Evolutionary conservation across 2,113 vertebrate species (phyloP).

Genomic region (Danio rerio): DNA sequence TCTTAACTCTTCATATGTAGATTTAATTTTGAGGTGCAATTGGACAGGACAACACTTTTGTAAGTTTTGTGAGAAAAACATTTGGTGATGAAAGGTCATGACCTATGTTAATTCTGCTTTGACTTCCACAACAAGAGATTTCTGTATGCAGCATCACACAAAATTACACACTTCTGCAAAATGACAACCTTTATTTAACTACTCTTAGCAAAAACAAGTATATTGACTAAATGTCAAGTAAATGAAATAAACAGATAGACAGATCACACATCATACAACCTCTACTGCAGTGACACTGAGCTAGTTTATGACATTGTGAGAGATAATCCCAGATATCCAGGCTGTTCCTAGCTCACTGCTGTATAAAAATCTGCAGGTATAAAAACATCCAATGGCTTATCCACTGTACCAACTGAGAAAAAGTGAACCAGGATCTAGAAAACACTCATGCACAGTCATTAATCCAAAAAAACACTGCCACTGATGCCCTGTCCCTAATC

Average conservation of each 20-base stretch:
- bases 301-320: not conserved
- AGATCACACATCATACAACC: not conserved
- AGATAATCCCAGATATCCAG: not conserved
- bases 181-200: not conserved
- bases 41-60: not conserved
- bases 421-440: conserved; percentile 19
- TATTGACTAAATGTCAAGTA: too few species aligned
- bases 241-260: not conserved
- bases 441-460: not conserved
- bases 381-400: not conserved
- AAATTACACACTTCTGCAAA: not conserved
- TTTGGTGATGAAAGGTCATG: not conserved
- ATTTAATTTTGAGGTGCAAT: not conserved
- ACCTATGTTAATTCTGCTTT: not conserved
- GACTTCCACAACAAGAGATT: not conserved
- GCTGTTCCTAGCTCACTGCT: not conserved
- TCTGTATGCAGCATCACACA: not conserved
- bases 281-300: not conserved
- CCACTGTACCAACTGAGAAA: not conserved
- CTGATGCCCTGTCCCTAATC: conserved; percentile 8
- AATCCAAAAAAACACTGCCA: not conserved
- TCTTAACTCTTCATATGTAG: too few species aligned
- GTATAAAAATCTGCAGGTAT: not conserved
- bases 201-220: not conserved
- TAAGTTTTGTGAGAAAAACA: not conserved